Conservation (phyloP, 23 tunicate species). For the Styela clava region DNA sequence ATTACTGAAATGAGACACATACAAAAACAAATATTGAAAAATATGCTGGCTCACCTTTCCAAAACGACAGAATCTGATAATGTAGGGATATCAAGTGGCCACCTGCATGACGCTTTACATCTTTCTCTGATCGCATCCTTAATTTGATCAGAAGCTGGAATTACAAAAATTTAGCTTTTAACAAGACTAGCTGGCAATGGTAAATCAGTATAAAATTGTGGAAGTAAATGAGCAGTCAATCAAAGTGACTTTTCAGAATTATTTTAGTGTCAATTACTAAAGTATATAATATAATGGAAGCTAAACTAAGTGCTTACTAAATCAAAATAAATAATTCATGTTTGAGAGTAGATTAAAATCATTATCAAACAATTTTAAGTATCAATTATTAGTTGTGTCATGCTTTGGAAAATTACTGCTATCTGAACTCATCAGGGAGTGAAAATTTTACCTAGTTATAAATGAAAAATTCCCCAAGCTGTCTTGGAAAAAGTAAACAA, state of each 20-base stretch:
- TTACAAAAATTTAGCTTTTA: background rate
- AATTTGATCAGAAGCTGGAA: background rate
- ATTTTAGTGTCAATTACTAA: background rate
- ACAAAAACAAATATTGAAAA: background rate
- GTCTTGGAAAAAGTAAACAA: background rate
- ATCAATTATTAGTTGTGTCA: background rate
- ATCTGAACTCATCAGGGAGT: background rate
- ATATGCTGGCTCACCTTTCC: background rate
- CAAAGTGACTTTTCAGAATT: background rate
- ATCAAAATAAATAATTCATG: background rate
- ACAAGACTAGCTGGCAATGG: too few species aligned
- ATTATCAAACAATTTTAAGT: too few species aligned
- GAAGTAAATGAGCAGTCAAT: background rate
- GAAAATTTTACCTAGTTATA: background rate
- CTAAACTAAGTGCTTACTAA: background rate
- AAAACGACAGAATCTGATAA: background rate
- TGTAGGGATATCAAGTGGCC: constrained; percentile 57
- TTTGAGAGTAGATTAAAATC: too few species aligned
- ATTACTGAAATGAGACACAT: background rate
- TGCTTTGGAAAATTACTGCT: too few species aligned
- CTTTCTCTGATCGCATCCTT: background rate
- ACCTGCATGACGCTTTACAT: constrained; percentile 32
- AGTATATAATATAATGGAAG: too few species aligned
- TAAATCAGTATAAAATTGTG: background rate
- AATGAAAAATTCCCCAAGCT: background rate